Evolutionary conservation across 2,888 invertebrate species (phyloP).

Genomic region (Polylopha cassiicola): DNA sequence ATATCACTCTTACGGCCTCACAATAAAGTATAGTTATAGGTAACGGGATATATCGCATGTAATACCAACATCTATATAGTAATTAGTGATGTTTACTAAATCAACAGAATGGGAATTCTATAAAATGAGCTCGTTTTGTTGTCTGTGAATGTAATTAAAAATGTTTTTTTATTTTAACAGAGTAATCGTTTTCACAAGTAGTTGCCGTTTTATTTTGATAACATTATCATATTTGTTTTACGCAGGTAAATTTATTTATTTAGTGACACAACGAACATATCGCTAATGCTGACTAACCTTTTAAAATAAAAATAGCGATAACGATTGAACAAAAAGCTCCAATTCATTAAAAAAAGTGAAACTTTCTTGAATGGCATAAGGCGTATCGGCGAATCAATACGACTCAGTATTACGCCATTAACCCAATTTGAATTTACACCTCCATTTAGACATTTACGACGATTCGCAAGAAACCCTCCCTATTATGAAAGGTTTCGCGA

Average conservation of each 20-base stretch:
- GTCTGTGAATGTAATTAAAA: not conserved
- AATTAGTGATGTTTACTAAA: slow-evolving; percentile 21
- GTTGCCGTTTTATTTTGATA: too few relatives aligned
- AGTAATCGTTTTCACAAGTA: too few relatives aligned
- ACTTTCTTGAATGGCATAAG: slow-evolving; percentile 10
- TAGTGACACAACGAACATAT: too few relatives aligned
- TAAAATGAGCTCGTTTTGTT: slow-evolving; percentile 16
- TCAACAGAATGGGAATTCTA: slow-evolving; percentile 11
- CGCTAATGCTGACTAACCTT: too few relatives aligned
- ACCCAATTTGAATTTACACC: slow-evolving; percentile 32
- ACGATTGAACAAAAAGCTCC: too few relatives aligned
- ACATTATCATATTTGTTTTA: too few relatives aligned
- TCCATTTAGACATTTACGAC: slow-evolving; percentile 28
- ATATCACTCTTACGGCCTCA: slow-evolving; percentile 2
- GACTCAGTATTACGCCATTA: slow-evolving; percentile 33
- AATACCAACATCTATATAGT: slow-evolving; percentile 13
- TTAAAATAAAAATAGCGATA: too few relatives aligned
- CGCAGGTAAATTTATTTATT: too few relatives aligned
- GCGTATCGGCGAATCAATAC: slow-evolving; percentile 22
- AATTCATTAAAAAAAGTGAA: not conserved
- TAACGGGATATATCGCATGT: slow-evolving; percentile 4
- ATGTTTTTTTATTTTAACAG: not conserved
- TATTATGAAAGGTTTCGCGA: slow-evolving; percentile 28
- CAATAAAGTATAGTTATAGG: slow-evolving; percentile 3
- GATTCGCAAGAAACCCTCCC: slow-evolving; percentile 25